Evolutionary conservation across 1,140 invertebrate genomes (phyloP), one percentile per base, ranked within the genome.

Genomic region (Ylistrum balloti): DNA sequence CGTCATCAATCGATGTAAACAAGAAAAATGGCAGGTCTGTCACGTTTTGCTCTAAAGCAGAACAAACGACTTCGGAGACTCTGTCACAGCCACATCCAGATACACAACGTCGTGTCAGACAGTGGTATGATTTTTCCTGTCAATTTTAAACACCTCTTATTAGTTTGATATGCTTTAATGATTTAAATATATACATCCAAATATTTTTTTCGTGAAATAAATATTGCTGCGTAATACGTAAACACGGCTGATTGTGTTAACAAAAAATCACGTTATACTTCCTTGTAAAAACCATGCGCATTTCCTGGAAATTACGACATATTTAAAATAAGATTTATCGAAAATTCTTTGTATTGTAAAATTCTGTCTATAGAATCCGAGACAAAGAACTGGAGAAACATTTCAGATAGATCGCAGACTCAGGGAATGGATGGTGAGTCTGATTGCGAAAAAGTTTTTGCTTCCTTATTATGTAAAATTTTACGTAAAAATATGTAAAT

Each of bases 1-100:
- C 56, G 56, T 74, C 56, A 74, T 74, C 56, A 28, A 74, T 74
- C 56, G 56, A 74, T 74, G 56, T 74, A 74, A 74, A 74, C 56
- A 74, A 28, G 56, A 28, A 56, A 74, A 74, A 74, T 74, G 56
- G 56, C 56, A 28, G 56, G 56, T 5, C 56, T 74, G 56, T 74
- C 56, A 74, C 56, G 56, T 74, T 74, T 74, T 74, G 28, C 56
- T 7, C 9, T 28, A 17, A 45, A 45, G 56, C 9, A 5, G 0
- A 74, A 28, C n/a, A 74, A 17, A n/a, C 56, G 56, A n/a, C 56
- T 28, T 74, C 56, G 56, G 56, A 74, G 56, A 74, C 9, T 74
- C 22, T 74, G 56, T 74, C 56, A 74, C 56, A 74, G 56, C n/a
- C 56, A 74, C 17, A 74, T 74, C 28, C 56, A 74, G 56, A 74